Conservation (phyloP, 2,888 invertebrate genomes). For the Folsomia manolachei region DNA sequence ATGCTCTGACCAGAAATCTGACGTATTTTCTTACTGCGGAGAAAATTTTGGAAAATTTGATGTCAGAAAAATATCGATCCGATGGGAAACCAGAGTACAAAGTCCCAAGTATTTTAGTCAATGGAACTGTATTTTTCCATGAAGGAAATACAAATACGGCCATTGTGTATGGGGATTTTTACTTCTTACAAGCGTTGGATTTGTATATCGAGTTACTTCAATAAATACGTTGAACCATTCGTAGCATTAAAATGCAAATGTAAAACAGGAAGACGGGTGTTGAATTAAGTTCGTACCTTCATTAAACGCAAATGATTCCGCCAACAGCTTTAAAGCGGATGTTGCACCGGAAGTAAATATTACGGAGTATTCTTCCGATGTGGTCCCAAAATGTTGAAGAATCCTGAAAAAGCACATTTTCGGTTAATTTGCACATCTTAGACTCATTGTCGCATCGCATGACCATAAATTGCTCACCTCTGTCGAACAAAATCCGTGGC, state of each 20-base stretch:
- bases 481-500: conserved; percentile 78
- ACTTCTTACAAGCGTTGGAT: conserved; percentile 30
- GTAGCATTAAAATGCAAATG: not conserved
- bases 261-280: too few relatives aligned
- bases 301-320: conserved; percentile 59
- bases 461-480: conserved; percentile 58
- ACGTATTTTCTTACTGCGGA: conserved; percentile 30
- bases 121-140: conserved; percentile 36
- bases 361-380: conserved; percentile 73
- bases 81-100: conserved; percentile 22
- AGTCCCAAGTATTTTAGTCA: conserved; percentile 32
- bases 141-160: conserved; percentile 32
- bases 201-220: conserved; percentile 15
- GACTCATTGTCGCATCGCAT: not conserved
- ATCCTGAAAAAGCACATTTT: conserved; percentile 60
- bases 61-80: conserved; percentile 9
- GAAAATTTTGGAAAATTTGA: conserved; percentile 27
- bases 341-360: conserved; percentile 96
- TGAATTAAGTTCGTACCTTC: conserved; percentile 44
- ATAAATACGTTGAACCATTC: not conserved
- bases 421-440: not conserved
- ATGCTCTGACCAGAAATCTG: conserved; percentile 12
- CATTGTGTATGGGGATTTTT: conserved; percentile 39
- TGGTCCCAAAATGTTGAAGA: conserved; percentile 79
- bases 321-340: conserved; percentile 75